Conservation (phyloP, 2,113 vertebrate genomes). For the Grammomys dolichurus region DNA sequence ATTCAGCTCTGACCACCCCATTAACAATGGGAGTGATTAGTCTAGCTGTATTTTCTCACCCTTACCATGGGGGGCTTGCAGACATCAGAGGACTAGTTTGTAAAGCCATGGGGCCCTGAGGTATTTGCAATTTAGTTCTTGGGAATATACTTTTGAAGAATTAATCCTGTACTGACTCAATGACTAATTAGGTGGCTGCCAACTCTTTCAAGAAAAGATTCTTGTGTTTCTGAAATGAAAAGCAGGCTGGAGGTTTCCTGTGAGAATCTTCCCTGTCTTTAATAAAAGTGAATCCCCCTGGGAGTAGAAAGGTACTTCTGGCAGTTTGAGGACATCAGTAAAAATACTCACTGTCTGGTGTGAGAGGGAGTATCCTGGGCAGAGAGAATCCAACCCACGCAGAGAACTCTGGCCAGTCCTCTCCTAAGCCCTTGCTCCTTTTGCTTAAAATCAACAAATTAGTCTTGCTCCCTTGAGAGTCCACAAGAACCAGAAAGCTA, state of each 20-base stretch:
- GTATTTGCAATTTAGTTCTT: slow-evolving; percentile 53
- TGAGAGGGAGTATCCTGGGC: slow-evolving; percentile 86
- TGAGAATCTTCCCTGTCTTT: slow-evolving; percentile 85
- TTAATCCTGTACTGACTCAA: slow-evolving; percentile 64
- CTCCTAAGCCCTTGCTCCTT: slow-evolving; percentile 74
- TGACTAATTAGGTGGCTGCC: slow-evolving; percentile 72
- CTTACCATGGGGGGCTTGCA: neutral
- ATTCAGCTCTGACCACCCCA: neutral
- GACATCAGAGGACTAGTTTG: slow-evolving; percentile 43
- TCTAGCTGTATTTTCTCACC: slow-evolving; percentile 13
- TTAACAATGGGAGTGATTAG: neutral
- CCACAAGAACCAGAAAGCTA: slow-evolving; percentile 80
- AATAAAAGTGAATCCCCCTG: slow-evolving; percentile 83
- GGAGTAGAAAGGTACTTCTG: slow-evolving; percentile 85
- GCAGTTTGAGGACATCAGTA: slow-evolving; percentile 84
- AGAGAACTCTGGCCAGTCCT: slow-evolving; percentile 83
- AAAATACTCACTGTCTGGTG: slow-evolving; percentile 83
- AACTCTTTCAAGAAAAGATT: slow-evolving; percentile 83
- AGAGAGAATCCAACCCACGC: slow-evolving; percentile 83
- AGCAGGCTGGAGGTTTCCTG: slow-evolving; percentile 72
- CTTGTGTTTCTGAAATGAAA: slow-evolving; percentile 82
- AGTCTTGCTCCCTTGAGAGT: slow-evolving; percentile 81
- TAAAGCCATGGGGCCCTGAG: slow-evolving; percentile 44
- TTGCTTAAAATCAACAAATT: slow-evolving; percentile 85
- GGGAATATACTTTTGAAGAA: slow-evolving; percentile 74